These are phyloP conservation scores for Dromiciops gliroides DNA, from an alignment of 2,113 vertebrate species.

Conservation along the genomic window DNA sequence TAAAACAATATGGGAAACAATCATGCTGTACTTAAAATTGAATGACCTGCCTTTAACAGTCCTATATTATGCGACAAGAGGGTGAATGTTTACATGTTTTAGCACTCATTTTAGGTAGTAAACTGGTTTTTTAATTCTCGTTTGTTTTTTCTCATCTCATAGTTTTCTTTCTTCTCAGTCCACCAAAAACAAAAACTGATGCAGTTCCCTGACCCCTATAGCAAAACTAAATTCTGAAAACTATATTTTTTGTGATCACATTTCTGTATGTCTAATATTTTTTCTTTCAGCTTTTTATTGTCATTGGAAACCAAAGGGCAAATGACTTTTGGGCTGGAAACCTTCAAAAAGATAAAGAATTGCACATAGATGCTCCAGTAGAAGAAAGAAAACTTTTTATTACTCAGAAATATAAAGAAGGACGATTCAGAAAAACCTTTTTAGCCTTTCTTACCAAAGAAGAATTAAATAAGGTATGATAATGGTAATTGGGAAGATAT, in stretches of 20 bases:
- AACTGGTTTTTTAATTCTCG: constrained; percentile 30
- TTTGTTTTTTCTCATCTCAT: background rate
- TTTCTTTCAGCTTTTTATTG: constrained; percentile 90
- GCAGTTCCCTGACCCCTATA: background rate
- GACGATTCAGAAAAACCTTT: constrained; percentile 89
- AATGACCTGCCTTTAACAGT: constrained; percentile 9
- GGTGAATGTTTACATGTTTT: constrained; percentile 1
- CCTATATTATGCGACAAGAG: background rate
- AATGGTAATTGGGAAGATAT: background rate
- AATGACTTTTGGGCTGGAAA: constrained; percentile 96
- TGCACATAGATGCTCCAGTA: constrained; percentile 85
- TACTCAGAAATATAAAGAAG: constrained; percentile 94
- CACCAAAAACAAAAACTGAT: background rate
- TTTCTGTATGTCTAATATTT: background rate
- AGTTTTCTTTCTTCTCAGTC: background rate
- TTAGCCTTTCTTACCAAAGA: constrained; percentile 85
- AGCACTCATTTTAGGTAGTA: constrained; percentile 11
- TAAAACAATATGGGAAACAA: background rate
- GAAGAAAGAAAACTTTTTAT: constrained; percentile 92
- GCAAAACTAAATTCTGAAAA: background rate
- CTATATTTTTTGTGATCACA: background rate
- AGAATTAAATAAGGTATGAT: constrained; percentile 93
- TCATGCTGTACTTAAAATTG: constrained; percentile 30
- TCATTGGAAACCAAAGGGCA: constrained; percentile 94
- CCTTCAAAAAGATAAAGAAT: constrained; percentile 89